Evolutionary conservation across 2,888 invertebrate genomes (phyloP).

Genomic region (Chloroclystis v-ata): DNA sequence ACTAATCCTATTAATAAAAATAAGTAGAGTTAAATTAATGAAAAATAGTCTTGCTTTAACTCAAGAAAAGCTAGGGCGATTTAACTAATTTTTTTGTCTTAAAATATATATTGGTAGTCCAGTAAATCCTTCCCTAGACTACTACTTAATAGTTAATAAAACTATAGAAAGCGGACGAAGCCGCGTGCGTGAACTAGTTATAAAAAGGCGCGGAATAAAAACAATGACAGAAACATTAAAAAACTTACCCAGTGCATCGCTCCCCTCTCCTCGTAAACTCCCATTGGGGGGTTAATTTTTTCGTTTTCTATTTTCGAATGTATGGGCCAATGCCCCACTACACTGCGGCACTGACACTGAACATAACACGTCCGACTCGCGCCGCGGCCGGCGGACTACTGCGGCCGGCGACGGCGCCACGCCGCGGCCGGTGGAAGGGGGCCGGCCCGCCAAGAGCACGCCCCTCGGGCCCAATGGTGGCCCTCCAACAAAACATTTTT

Average conservation of each 20-base stretch:
- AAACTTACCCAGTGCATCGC: slow-evolving; percentile 93
- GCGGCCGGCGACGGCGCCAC: slow-evolving; percentile 38
- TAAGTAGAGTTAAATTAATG: too few species aligned
- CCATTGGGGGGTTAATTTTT: slow-evolving; percentile 86
- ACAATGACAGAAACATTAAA: neutral
- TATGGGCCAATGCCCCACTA: slow-evolving; percentile 72
- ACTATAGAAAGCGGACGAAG: too few species aligned
- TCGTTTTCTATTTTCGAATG: slow-evolving; percentile 74
- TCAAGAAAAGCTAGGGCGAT: too few species aligned
- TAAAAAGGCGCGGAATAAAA: too few species aligned
- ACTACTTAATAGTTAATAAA: too few species aligned
- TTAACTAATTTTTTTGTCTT: too few species aligned
- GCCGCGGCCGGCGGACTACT: slow-evolving; percentile 57
- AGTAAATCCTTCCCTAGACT: too few species aligned
- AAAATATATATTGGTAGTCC: too few species aligned
- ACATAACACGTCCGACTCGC: slow-evolving; percentile 57
- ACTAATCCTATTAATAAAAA: too few species aligned
- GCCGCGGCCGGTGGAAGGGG: slow-evolving; percentile 26
- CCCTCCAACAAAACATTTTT: slow-evolving; percentile 39
- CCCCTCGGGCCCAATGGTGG: slow-evolving; percentile 38
- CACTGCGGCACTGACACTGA: slow-evolving; percentile 66
- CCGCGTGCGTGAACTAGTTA: too few species aligned
- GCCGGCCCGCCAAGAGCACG: slow-evolving; percentile 35
- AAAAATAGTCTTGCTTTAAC: too few species aligned
- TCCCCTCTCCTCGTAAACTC: slow-evolving; percentile 93